Conservation (phyloP, 1,140 invertebrate species). For the Drosophila nasuta region DNA sequence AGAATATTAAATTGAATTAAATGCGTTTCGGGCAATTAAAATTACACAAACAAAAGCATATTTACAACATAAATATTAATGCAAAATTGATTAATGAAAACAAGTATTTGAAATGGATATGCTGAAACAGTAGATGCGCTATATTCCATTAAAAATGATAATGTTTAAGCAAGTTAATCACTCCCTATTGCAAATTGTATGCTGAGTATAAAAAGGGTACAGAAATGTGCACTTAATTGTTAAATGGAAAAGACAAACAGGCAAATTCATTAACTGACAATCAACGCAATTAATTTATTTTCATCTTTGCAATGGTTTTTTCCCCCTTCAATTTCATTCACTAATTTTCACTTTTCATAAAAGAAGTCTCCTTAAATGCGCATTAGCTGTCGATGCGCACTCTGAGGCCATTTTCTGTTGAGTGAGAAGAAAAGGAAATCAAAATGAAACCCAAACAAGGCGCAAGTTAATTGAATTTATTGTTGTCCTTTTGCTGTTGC, state of each 20-base stretch:
- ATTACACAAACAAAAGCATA: conserved; percentile 12
- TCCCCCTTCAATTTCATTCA: neutral
- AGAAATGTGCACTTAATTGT: conserved; percentile 20
- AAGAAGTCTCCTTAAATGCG: conserved; percentile 40
- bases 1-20: conserved; percentile 13
- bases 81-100: conserved; percentile 2
- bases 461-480: conserved; percentile 56
- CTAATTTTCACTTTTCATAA: conserved; percentile 35
- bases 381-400: conserved; percentile 34
- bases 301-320: conserved; percentile 25
- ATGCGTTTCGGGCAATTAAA: conserved; percentile 10
- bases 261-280: conserved; percentile 21
- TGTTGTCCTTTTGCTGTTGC: conserved; percentile 33
- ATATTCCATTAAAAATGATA: neutral
- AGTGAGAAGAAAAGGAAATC: conserved; percentile 17
- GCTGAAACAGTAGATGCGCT: neutral
- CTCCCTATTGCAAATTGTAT: neutral
- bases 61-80: conserved; percentile 16
- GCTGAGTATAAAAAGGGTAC: neutral
- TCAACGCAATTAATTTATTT: conserved; percentile 46
- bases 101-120: neutral
- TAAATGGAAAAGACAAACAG: conserved; percentile 7
- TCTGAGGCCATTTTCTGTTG: conserved; percentile 18
- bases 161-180: neutral
- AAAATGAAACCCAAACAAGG: conserved; percentile 51